Conservation (phyloP, 2,888 invertebrate genomes). For the Xanthostigma xanthostigma region DNA sequence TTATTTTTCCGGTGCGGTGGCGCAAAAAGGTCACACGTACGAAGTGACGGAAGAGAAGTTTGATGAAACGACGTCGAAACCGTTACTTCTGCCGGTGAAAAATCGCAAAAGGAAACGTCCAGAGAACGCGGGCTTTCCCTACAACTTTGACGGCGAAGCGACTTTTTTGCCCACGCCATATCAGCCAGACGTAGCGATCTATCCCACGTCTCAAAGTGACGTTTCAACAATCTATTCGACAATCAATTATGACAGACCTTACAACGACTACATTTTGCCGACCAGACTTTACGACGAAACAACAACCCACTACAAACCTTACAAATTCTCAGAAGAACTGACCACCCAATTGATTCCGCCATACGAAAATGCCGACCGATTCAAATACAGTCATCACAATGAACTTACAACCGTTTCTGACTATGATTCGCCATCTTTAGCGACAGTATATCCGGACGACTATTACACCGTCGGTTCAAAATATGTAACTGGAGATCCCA, state of each 20-base stretch:
- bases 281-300: neutral
- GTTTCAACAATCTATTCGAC: constrained; percentile 24
- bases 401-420: constrained; percentile 2
- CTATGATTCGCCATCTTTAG: neutral
- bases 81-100: constrained; percentile 11
- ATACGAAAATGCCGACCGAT: neutral
- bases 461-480: neutral
- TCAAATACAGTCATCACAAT: neutral
- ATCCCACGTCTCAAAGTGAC: constrained; percentile 22
- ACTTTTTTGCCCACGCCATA: constrained; percentile 27
- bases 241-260: neutral
- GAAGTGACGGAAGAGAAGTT: constrained; percentile 29
- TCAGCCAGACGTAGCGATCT: constrained; percentile 17
- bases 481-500: too few species aligned
- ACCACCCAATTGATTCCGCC: neutral
- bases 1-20: constrained; percentile 12
- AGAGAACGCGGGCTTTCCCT: neutral
- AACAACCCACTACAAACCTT: neutral
- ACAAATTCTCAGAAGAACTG: neutral
- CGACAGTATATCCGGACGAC: neutral
- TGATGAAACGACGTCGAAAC: constrained; percentile 8
- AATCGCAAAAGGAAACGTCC: constrained; percentile 7
- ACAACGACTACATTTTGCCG: neutral
- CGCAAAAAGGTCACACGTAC: constrained; percentile 19
- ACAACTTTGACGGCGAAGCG: constrained; percentile 7